Evolutionary conservation across 2,888 invertebrate genomes (phyloP).

Genomic region (Nomada fucata): DNA sequence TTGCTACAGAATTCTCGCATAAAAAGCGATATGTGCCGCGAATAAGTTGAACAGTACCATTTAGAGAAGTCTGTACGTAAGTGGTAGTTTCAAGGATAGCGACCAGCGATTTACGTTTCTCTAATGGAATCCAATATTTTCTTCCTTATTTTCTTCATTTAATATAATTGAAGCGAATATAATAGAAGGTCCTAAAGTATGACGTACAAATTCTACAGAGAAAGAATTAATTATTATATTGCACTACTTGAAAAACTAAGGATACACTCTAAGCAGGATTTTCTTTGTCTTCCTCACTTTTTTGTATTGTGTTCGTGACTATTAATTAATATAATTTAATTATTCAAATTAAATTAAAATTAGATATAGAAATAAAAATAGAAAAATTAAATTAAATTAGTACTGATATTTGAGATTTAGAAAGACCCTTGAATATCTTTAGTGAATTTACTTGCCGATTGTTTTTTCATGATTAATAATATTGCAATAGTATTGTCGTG

Average conservation of each 20-base stretch:
- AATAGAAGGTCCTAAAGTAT: not conserved
- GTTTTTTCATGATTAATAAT: not conserved
- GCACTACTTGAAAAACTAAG: too few species aligned
- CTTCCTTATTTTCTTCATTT: not conserved
- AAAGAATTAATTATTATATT: too few species aligned
- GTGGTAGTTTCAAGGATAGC: not conserved
- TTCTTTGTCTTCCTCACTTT: too few species aligned
- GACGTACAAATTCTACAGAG: too few species aligned
- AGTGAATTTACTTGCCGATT: not conserved
- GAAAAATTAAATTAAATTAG: not conserved
- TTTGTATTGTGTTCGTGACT: too few species aligned
- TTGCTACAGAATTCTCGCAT: not conserved
- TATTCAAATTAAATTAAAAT: too few species aligned
- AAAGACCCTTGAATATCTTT: too few species aligned
- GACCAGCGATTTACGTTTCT: not conserved
- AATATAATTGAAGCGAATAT: not conserved
- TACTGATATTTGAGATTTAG: not conserved
- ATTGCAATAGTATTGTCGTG: too few species aligned
- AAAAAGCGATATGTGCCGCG: not conserved
- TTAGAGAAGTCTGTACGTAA: not conserved
- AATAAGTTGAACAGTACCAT: not conserved
- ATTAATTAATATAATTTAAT: too few species aligned
- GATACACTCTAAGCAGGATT: too few species aligned
- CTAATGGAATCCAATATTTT: not conserved
- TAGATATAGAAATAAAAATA: too few species aligned